Conservation (phyloP, 2,113 vertebrate genomes). For the Pyxicephalus adspersus region DNA sequence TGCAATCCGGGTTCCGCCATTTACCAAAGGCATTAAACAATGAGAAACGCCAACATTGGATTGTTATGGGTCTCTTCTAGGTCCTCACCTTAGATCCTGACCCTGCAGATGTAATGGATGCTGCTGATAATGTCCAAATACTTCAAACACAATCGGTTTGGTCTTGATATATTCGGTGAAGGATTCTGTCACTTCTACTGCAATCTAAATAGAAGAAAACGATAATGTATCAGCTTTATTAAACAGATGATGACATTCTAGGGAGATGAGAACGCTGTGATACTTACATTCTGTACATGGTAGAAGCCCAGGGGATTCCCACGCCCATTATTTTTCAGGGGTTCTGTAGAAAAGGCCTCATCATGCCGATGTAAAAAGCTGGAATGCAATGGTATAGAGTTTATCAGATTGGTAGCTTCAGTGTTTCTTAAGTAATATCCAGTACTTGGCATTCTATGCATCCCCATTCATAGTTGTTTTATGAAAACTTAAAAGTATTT, state of each 20-base stretch:
- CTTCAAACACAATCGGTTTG: slow-evolving; percentile 96
- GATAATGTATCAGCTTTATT: not conserved
- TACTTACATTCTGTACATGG: slow-evolving; percentile 95
- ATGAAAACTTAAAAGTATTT: too few relatives aligned
- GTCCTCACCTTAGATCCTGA: slow-evolving; percentile 86
- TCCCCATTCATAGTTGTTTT: too few relatives aligned
- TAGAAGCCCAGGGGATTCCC: slow-evolving; percentile 94
- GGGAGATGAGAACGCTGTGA: not conserved
- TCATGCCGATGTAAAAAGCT: slow-evolving; percentile 98
- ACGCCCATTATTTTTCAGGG: slow-evolving; percentile 93
- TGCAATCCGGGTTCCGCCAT: too few relatives aligned
- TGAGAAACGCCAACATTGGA: too few relatives aligned
- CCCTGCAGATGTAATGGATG: slow-evolving; percentile 88
- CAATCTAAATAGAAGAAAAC: slow-evolving; percentile 74
- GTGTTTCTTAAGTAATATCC: too few relatives aligned
- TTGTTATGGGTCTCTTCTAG: not conserved
- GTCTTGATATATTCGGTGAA: slow-evolving; percentile 96
- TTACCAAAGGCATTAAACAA: too few relatives aligned
- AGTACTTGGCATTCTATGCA: too few relatives aligned
- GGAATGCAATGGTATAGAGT: slow-evolving; percentile 15
- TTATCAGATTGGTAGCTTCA: too few relatives aligned
- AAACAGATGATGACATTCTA: too few relatives aligned
- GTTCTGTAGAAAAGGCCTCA: slow-evolving; percentile 97
- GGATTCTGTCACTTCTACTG: slow-evolving; percentile 94
- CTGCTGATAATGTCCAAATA: slow-evolving; percentile 97